A percentile compares a stretch with the other conserved stretches of the same genome.
These are phyloP conservation scores for Symphodus melops DNA, from an alignment of 2,113 vertebrate species.

Conservation along the genomic window DNA sequence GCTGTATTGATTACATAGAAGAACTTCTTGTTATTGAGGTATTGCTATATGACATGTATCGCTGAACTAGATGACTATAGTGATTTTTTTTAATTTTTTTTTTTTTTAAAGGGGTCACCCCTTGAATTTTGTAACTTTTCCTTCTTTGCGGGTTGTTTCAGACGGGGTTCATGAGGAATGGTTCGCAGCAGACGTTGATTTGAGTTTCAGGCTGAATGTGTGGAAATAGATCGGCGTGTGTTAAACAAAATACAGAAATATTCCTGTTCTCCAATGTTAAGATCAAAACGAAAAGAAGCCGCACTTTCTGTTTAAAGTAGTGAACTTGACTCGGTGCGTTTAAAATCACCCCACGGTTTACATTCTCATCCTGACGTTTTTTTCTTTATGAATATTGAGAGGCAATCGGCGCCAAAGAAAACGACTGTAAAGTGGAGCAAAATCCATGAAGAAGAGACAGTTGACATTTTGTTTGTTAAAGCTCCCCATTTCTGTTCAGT, in stretches of 20 bases:
- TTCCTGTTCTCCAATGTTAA: not conserved
- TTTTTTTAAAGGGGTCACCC: slow-evolving; percentile 36
- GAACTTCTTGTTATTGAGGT: slow-evolving; percentile 83
- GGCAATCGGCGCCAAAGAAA: not conserved
- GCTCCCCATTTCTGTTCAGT: not conserved
- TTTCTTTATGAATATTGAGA: not conserved
- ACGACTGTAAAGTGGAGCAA: not conserved
- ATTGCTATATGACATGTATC: slow-evolving; percentile 86
- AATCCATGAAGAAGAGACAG: not conserved
- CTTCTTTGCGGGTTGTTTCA: slow-evolving; percentile 81
- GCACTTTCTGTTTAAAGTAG: not conserved
- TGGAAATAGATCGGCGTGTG: not conserved
- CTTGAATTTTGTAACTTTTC: slow-evolving; percentile 64
- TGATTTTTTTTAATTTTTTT: no score
- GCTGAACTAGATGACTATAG: slow-evolving; percentile 82
- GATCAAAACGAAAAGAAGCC: not conserved
- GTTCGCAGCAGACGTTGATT: slow-evolving; percentile 6
- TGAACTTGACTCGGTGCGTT: not conserved
- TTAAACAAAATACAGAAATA: not conserved
- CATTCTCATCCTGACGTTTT: not conserved
- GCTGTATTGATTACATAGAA: slow-evolving; percentile 87
- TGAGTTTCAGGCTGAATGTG: slow-evolving; percentile 3
- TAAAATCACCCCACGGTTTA: no score
- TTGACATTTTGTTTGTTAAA: no score
- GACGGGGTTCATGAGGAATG: slow-evolving; percentile 29